These are phyloP conservation scores for Conops quadrifasciatus DNA, from an alignment of 2,888 invertebrate genomes.

Conservation along the genomic window DNA sequence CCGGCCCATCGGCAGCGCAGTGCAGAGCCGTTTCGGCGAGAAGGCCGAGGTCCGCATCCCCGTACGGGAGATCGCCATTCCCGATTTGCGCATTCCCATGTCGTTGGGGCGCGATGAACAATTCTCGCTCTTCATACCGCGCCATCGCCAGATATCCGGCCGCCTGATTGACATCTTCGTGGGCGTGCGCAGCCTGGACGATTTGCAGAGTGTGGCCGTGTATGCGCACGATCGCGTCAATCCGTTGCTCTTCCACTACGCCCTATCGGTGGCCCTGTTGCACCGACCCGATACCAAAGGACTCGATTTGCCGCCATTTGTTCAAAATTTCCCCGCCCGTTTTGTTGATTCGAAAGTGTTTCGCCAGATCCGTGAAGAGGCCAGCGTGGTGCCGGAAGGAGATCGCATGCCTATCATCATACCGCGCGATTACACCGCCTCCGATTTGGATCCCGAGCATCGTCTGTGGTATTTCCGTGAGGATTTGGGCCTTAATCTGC, in stretches of 20 bases:
- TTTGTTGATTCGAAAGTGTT: slow-evolving; percentile 73
- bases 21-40: slow-evolving; percentile 70
- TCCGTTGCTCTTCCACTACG: slow-evolving; percentile 82
- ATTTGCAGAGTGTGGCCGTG: slow-evolving; percentile 74
- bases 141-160: slow-evolving; percentile 73
- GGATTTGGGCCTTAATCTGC: slow-evolving; percentile 67
- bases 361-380: slow-evolving; percentile 68
- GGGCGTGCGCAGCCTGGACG: slow-evolving; percentile 76
- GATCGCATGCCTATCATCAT: slow-evolving; percentile 72
- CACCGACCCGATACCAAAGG: slow-evolving; percentile 73
- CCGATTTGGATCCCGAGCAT: slow-evolving; percentile 79
- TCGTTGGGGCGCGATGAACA: slow-evolving; percentile 71
- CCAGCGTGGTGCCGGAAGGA: slow-evolving; percentile 71
- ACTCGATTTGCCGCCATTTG: slow-evolving; percentile 70
- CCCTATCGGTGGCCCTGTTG: slow-evolving; percentile 77
- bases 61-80: slow-evolving; percentile 71
- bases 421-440: slow-evolving; percentile 78
- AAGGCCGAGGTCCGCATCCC: slow-evolving; percentile 67
- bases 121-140: slow-evolving; percentile 78
- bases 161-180: slow-evolving; percentile 76
- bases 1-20: slow-evolving; percentile 65
- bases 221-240: slow-evolving; percentile 79
- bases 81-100: slow-evolving; percentile 72
- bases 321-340: slow-evolving; percentile 73
- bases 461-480: slow-evolving; percentile 69